These are phyloP conservation scores for Aurelia coerulea DNA, from an alignment of 30 jellyfish, hydroid and myxozoan genomes.

Conservation along the genomic window DNA sequence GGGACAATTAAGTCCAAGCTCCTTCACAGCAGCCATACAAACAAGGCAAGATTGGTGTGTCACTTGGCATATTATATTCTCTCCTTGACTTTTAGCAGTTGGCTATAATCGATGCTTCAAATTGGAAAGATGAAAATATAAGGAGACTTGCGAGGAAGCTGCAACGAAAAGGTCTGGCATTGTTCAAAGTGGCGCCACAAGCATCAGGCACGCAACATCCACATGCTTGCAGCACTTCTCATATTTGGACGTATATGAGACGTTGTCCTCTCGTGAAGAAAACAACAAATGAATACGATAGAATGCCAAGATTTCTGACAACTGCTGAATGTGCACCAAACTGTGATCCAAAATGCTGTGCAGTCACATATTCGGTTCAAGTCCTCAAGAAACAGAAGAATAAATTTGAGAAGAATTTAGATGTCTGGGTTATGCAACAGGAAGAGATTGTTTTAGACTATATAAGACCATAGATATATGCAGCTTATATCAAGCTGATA, in stretches of 20 bases:
- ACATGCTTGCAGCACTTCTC: constrained; percentile 20
- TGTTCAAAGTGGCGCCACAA: constrained; percentile 2
- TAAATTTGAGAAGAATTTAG: neutral
- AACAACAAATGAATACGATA: neutral
- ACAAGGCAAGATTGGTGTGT: too few relatives aligned
- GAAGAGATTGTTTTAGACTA: constrained; percentile 30
- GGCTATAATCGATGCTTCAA: neutral
- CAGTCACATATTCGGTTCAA: constrained; percentile 33
- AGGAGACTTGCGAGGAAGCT: neutral
- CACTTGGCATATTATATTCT: too few relatives aligned
- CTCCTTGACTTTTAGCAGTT: neutral
- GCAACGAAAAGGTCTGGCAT: neutral
- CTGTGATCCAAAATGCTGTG: constrained; percentile 59
- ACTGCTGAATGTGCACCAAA: constrained; percentile 16
- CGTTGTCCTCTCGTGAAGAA: constrained; percentile 1
- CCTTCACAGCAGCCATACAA: too few relatives aligned
- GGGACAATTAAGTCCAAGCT: too few relatives aligned
- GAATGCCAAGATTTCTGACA: constrained; percentile 13
- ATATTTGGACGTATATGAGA: neutral
- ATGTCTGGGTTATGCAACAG: constrained; percentile 24
- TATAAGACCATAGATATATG: constrained; percentile 12
- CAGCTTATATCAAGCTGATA: too few relatives aligned
- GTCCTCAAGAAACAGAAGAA: constrained; percentile 4
- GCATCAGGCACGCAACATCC: neutral
- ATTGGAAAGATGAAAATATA: constrained; percentile 1